phyloP scores from a whole-genome alignment of 2,888 invertebrate species.

The Rhabditoides inermis region DNA sequence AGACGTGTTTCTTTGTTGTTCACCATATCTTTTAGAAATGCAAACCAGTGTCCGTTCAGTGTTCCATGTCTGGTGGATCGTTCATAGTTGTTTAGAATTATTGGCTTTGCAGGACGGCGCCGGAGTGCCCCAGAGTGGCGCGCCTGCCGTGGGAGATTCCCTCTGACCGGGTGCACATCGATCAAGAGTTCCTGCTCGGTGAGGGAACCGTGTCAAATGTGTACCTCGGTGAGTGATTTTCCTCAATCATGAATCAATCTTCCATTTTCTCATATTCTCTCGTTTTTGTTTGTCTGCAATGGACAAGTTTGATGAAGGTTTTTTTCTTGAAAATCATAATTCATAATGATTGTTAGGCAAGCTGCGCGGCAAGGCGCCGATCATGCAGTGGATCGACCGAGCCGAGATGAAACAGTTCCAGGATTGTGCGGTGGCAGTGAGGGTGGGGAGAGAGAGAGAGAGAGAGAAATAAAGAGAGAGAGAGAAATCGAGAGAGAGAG shows the following conservation, averaged over 20 bases:
- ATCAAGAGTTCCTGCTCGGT: slow-evolving; percentile 30
- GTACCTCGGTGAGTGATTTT: slow-evolving; percentile 15
- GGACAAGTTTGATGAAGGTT: too few relatives aligned
- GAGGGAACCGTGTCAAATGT: slow-evolving; percentile 36
- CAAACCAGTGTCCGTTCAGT: neutral
- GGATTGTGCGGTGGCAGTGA: slow-evolving; percentile 37
- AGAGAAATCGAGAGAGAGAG: too few relatives aligned
- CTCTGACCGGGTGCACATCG: slow-evolving; percentile 30
- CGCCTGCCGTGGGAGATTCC: slow-evolving; percentile 39
- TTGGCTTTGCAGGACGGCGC: slow-evolving; percentile 15
- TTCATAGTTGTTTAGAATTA: neutral
- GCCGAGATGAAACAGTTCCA: slow-evolving; percentile 39
- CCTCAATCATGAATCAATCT: too few relatives aligned
- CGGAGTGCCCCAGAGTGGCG: slow-evolving; percentile 19
- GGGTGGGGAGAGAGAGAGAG: too few relatives aligned
- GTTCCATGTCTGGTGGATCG: neutral
- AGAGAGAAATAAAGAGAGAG: too few relatives aligned
- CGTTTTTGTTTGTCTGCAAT: too few relatives aligned
- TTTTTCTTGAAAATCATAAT: too few relatives aligned
- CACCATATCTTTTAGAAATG: too few relatives aligned
- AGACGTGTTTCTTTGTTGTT: too few relatives aligned
- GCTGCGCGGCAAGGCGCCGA: slow-evolving; percentile 36
- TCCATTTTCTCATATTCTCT: too few relatives aligned
- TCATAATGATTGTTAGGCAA: slow-evolving; percentile 18
- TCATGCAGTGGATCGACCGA: slow-evolving; percentile 39